phyloP scores from a whole-genome alignment of 2,888 invertebrate genomes.

The Amblyjoppa fuscipennis region DNA sequence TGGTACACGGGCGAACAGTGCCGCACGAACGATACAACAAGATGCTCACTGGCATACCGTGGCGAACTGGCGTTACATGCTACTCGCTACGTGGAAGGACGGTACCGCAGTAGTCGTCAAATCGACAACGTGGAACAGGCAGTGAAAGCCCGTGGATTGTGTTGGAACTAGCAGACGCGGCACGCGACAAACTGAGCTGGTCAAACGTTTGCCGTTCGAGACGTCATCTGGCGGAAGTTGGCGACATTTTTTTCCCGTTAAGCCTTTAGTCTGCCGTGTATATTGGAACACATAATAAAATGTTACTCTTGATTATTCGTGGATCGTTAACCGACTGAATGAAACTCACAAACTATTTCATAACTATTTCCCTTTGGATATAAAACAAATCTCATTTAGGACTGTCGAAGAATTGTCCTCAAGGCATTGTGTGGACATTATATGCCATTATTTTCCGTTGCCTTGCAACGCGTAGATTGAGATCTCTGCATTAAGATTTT shows the following conservation, averaged over 20 bases:
- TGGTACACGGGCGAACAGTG: conserved; percentile 54
- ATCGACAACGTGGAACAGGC: conserved; percentile 80
- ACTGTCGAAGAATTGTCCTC: too few relatives aligned
- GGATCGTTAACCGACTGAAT: too few relatives aligned
- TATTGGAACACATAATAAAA: background rate
- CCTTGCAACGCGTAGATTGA: too few relatives aligned
- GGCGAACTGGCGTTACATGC: conserved; percentile 73
- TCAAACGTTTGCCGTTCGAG: background rate
- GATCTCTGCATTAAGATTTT: too few relatives aligned
- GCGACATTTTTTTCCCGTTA: background rate
- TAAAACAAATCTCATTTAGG: too few relatives aligned
- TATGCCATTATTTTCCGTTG: too few relatives aligned
- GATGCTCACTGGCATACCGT: conserved; percentile 71
- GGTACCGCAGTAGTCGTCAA: conserved; percentile 74
- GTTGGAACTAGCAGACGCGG: conserved; percentile 32
- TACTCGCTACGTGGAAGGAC: conserved; percentile 80
- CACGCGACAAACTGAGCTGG: background rate
- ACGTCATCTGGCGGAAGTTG: conserved; percentile 1
- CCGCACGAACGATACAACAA: conserved; percentile 65
- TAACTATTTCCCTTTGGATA: too few relatives aligned
- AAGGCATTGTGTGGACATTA: too few relatives aligned
- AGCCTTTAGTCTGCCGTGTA: background rate
- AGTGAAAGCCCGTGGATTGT: conserved; percentile 45
- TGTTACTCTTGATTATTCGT: too few relatives aligned
- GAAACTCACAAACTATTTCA: too few relatives aligned